phyloP scores from a whole-genome alignment of 2,888 invertebrate genomes.

The Aquatica leii region DNA sequence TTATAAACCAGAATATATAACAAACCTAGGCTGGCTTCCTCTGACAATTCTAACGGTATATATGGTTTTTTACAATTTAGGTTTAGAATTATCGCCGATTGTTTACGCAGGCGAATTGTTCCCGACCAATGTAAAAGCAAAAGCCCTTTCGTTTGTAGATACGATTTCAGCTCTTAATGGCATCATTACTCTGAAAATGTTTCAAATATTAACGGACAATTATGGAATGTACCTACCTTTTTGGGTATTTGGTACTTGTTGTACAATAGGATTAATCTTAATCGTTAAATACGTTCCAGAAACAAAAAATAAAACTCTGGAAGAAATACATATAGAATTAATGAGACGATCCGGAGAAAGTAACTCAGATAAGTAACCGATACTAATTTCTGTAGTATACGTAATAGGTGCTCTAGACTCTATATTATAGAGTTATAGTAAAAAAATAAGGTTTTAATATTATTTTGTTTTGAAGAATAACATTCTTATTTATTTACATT shows the following conservation, averaged over 20 bases:
- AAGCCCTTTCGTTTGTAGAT: conserved; percentile 65
- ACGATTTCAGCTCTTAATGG: conserved; percentile 62
- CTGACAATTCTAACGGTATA: conserved; percentile 62
- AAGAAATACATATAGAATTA: conserved; percentile 68
- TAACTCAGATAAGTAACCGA: too few relatives aligned
- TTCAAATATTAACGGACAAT: conserved; percentile 64
- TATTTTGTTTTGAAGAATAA: too few relatives aligned
- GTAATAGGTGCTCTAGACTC: too few relatives aligned
- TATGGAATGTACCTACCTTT: conserved; percentile 71
- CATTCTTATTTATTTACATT: too few relatives aligned
- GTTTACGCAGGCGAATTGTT: conserved; percentile 65
- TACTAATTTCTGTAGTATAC: too few relatives aligned
- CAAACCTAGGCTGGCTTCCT: conserved; percentile 61
- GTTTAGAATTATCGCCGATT: conserved; percentile 64
- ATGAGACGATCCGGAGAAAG: conserved; percentile 2
- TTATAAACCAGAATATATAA: conserved; percentile 49
- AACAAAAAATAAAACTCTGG: conserved; percentile 74
- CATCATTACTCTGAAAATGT: conserved; percentile 62
- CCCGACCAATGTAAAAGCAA: conserved; percentile 65
- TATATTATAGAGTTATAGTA: too few relatives aligned
- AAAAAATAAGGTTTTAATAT: too few relatives aligned
- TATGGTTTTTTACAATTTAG: conserved; percentile 63
- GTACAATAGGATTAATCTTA: conserved; percentile 68
- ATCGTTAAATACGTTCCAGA: conserved; percentile 70
- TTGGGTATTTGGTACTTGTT: conserved; percentile 69